These are phyloP conservation scores for Chrysocyon brachyurus DNA, from an alignment of 2,797 vertebrate genomes.

Conservation along the genomic window DNA sequence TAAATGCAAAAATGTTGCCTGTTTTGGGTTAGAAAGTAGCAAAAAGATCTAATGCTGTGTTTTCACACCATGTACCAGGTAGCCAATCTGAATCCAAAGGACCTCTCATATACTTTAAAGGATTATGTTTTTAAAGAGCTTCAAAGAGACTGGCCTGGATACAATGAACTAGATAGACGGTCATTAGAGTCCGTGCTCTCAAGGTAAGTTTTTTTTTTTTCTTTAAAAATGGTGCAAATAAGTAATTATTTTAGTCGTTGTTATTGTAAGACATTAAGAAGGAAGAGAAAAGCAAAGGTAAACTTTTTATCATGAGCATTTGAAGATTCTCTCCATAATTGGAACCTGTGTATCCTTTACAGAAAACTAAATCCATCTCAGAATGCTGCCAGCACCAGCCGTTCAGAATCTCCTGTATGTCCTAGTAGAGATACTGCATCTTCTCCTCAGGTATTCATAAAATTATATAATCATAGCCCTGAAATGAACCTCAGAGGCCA, in stretches of 20 bases:
- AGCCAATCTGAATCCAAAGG: slow-evolving; percentile 95
- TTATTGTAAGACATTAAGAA: slow-evolving; percentile 46
- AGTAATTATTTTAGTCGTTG: slow-evolving; percentile 30
- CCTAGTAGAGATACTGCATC: slow-evolving; percentile 89
- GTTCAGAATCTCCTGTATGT: slow-evolving; percentile 87
- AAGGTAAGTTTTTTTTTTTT: slow-evolving; percentile 88
- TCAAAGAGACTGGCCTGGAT: slow-evolving; percentile 95
- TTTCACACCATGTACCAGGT: slow-evolving; percentile 88
- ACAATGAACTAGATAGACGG: slow-evolving; percentile 92
- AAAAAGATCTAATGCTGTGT: slow-evolving; percentile 63
- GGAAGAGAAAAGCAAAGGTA: slow-evolving; percentile 22
- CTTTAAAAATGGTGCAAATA: slow-evolving; percentile 40
- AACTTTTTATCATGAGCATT: slow-evolving; percentile 51
- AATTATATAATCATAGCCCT: slow-evolving; percentile 32
- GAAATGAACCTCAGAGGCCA: neutral
- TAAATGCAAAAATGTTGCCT: slow-evolving; percentile 53
- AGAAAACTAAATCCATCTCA: slow-evolving; percentile 93
- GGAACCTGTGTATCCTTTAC: slow-evolving; percentile 83
- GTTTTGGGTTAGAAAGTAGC: neutral
- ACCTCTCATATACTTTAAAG: slow-evolving; percentile 95
- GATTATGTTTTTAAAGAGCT: slow-evolving; percentile 95
- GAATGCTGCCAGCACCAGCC: slow-evolving; percentile 83
- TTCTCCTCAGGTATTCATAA: slow-evolving; percentile 92
- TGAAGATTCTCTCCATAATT: slow-evolving; percentile 76
- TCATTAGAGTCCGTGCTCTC: slow-evolving; percentile 92